Evolutionary conservation across 2,888 invertebrate genomes (phyloP), one percentile per base, ranked within the genome.

Genomic region (Sinotaia quadrata): DNA sequence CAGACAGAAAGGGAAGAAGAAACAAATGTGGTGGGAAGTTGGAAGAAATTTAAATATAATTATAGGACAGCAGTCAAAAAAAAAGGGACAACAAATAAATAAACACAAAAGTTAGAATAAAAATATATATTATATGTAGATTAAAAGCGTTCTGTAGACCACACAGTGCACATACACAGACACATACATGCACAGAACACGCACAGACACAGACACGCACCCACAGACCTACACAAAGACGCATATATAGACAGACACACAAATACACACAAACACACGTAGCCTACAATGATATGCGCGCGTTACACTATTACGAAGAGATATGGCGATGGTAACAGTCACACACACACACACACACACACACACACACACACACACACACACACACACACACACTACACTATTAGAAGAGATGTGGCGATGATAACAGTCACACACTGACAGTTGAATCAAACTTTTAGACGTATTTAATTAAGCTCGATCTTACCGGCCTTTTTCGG

Each of bases 401-500:
- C 15, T 4, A 27, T 10, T n/a, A n/a, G 24, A 18, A 10, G 12
- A 37, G 7, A 58, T 27, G 37, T 24, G 37, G 8, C 21, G n/a
- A 37, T 29, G 41, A 44, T 2, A 24, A 37, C 34, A 58, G 41
- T 24, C 24, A 58, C 36, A 58, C n/a, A 34, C 58, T 5, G 10
- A 58, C 37, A 58, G 4, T 47, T 47, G n/a, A 21, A 21, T 24
- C 4, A 8, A 12, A 27, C 2, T 31, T 27, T 21, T 12, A 10
- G 24, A 7, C 15, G 4, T 27, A 54, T 31, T 8, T 54, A 12
- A 59, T 5, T 2, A 8, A 59, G 34, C 27, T 47, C 27, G 36
- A 12, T 49, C 71, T 67, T 73, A 86, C 87, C 85, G 76, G 85
- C 78, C 78, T 86, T 87, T 57, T 85, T 84, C 47, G 85, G 85